Evolutionary conservation across 2,797 vertebrate species (phyloP), one percentile per base, ranked within the genome.

Genomic region (Percopsis omiscomaycus): DNA sequence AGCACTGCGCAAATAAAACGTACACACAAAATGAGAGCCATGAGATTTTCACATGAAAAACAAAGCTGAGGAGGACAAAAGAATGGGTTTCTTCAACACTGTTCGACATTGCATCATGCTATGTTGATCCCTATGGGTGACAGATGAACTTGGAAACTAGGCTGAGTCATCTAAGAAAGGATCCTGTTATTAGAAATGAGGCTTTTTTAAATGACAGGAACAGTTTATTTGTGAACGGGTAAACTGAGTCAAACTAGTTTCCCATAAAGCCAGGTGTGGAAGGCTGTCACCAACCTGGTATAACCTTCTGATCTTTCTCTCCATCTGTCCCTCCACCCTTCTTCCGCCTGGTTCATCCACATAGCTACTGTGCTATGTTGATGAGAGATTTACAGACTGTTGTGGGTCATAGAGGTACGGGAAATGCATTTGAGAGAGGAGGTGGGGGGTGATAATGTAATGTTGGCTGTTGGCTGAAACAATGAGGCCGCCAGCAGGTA

Each of bases 181-280:
- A 46, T n/a, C 11, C 59, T 37, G 15, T 54, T 14, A 3, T 46
- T 15, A 57, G 56, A 73, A 82, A 69, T 64, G 28, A 58, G 15
- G 22, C 45, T 55, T 32, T 44, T 74, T 70, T 44, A 32, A 5
- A 64, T 45, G 4, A 54, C 64, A 57, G 42, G 50, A 53, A 78
- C 53, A 54, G 30, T 62, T 2, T n/a, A 75, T 64, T 66, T 70
- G 55, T 68, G 29, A 85, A 71, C 67, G 80, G 68, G 69, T 47
- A 57, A 27, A 48, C 51, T 57, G 22, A 70, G 76, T 79, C 64
- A 61, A 76, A 84, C 77, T 73, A 72, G 78, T 86, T 88, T 84
- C 55, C 63, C 68, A 59, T 65, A 84, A 86, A 47, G 50, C 58
- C 61, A 78, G 78, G 79, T 79, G 82, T 56, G 74, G 82, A 88